Conservation (phyloP, 1,140 invertebrate genomes). For the Gonioctena quinquepunctata region DNA sequence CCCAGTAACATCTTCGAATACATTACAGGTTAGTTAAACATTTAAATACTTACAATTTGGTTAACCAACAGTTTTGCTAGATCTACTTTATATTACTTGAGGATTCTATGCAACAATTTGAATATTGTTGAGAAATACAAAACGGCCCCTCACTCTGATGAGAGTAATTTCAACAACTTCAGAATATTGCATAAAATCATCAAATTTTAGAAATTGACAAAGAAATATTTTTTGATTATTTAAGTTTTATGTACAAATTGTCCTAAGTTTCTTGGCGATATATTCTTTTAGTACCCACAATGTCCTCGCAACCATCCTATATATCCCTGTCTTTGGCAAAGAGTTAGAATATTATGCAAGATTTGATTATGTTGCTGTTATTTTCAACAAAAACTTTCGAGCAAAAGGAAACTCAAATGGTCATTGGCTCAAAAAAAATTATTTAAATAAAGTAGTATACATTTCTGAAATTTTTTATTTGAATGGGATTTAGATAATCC, state of each 20-base stretch:
- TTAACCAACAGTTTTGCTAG: slow-evolving; percentile 20
- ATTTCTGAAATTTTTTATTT: too few species aligned
- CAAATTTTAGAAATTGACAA: slow-evolving; percentile 25
- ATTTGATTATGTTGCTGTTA: slow-evolving; percentile 36
- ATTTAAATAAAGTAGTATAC: too few species aligned
- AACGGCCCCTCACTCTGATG: neutral
- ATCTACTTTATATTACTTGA: neutral
- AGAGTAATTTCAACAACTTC: too few species aligned
- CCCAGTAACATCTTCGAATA: slow-evolving; percentile 38
- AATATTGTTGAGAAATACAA: neutral
- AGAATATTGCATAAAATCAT: neutral
- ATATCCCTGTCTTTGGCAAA: slow-evolving; percentile 34
- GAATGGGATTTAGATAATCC: too few species aligned
- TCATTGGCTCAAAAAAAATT: too few species aligned
- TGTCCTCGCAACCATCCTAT: slow-evolving; percentile 11
- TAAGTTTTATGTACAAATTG: slow-evolving; percentile 43
- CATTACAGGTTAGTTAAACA: slow-evolving; percentile 22
- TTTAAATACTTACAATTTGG: slow-evolving; percentile 25
- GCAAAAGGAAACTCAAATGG: neutral
- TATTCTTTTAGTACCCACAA: slow-evolving; percentile 2
- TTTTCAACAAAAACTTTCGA: neutral
- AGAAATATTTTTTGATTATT: slow-evolving; percentile 34
- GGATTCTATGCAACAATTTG: neutral
- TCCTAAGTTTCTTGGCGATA: slow-evolving; percentile 33
- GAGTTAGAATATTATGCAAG: slow-evolving; percentile 30